Conservation (phyloP, 2,797 vertebrate species). For the Spea hammondii region DNA sequence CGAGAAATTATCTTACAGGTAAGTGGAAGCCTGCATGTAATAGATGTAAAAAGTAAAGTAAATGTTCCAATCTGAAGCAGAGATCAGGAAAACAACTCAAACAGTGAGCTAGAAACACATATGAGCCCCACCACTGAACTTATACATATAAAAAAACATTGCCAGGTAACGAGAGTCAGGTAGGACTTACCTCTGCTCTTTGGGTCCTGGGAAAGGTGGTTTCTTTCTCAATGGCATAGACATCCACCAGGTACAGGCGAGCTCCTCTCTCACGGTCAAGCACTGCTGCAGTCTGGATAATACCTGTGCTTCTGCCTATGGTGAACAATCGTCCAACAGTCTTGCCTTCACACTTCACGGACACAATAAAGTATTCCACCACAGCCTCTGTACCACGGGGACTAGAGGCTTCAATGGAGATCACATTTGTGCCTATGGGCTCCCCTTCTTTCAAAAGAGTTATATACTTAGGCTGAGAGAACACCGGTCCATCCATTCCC, state of each 20-base stretch:
- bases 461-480: constrained; percentile 93
- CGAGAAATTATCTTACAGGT: too few species aligned
- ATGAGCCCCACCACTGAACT: not conserved
- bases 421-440: constrained; percentile 90
- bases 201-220: constrained; percentile 85
- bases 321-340: constrained; percentile 90
- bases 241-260: constrained; percentile 91
- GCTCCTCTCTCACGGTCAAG: constrained; percentile 92
- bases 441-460: constrained; percentile 94
- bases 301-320: constrained; percentile 83
- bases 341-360: constrained; percentile 82
- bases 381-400: constrained; percentile 76
- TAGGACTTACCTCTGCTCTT: constrained; percentile 84
- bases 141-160: not conserved
- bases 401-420: constrained; percentile 89
- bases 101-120: not conserved
- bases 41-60: not conserved
- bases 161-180: not conserved
- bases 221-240: constrained; percentile 91
- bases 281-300: constrained; percentile 91
- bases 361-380: constrained; percentile 96
- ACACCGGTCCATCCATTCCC: constrained; percentile 87
- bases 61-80: constrained; percentile 2
- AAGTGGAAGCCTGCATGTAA: too few species aligned
- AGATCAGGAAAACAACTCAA: not conserved